phyloP scores from a whole-genome alignment of 2,888 invertebrate genomes.

The Lycocerus yunnanus region DNA sequence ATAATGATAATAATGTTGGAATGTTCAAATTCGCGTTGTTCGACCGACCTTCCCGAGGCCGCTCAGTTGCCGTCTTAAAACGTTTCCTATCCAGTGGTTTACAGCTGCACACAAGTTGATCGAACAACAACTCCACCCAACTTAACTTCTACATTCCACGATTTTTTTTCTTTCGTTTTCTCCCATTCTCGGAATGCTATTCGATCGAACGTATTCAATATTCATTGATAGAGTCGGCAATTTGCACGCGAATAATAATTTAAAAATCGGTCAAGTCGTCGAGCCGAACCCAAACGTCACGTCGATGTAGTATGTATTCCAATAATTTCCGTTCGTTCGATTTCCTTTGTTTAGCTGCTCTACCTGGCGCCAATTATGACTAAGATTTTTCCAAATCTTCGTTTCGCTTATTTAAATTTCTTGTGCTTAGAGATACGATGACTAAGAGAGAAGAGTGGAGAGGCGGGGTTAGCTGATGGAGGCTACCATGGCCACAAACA shows the following conservation, averaged over 20 bases:
- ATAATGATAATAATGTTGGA: constrained; percentile 17
- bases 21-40: constrained; percentile 35
- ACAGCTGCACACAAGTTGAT: constrained; percentile 32
- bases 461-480: constrained; percentile 52
- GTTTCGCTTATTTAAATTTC: constrained; percentile 11
- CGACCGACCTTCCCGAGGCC: constrained; percentile 41
- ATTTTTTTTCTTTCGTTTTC: constrained; percentile 2
- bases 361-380: constrained; percentile 26
- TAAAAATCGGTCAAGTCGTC: neutral
- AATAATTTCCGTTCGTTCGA: constrained; percentile 18
- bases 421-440: constrained; percentile 26
- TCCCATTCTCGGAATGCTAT: neutral
- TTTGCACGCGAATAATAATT: neutral
- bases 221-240: neutral
- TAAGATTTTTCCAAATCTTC: constrained; percentile 21
- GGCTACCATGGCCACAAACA: constrained; percentile 52
- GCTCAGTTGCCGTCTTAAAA: constrained; percentile 31
- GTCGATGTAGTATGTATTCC: neutral
- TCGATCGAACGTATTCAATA: neutral
- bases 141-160: constrained; percentile 32
- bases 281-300: neutral
- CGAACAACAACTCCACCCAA: constrained; percentile 37
- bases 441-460: constrained; percentile 30
- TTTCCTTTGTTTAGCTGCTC: constrained; percentile 5
- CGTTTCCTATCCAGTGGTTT: constrained; percentile 34